Percentiles rank a stretch among this genome's conserved stretches.
Evolutionary conservation across 2,797 vertebrate species (phyloP).

Genomic region (Graptemys geographica): DNA sequence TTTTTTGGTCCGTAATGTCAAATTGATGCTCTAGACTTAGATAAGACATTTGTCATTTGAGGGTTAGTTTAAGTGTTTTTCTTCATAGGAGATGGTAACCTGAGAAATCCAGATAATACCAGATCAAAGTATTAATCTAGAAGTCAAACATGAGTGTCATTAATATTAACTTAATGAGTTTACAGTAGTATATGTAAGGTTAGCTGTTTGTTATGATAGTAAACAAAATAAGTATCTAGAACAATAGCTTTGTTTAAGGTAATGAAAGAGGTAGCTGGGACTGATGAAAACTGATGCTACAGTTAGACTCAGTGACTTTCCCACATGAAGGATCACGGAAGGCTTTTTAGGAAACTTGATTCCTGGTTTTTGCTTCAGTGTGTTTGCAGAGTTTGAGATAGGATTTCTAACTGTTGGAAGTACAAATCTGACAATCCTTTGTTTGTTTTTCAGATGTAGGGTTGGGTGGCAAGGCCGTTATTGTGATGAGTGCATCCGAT

Average conservation of each 20-base stretch:
- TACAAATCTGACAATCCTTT: conserved; percentile 39
- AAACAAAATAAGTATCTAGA: conserved; percentile 44
- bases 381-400: conserved; percentile 34
- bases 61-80: conserved; percentile 12
- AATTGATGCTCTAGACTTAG: not conserved
- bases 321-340: conserved; percentile 46
- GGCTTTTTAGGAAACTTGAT: conserved; percentile 56
- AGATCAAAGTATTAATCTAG: conserved; percentile 44
- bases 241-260: not conserved
- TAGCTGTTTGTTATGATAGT: conserved; percentile 25
- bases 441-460: conserved; percentile 87
- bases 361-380: conserved; percentile 10
- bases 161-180: conserved; percentile 40
- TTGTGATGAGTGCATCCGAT: conserved; percentile 97
- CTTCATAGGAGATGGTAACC: not conserved
- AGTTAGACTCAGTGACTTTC: conserved; percentile 39
- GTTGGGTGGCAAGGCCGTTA: conserved; percentile 97
- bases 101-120: not conserved
- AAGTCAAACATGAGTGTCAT: not conserved
- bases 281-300: conserved; percentile 15
- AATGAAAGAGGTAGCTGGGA: conserved; percentile 42
- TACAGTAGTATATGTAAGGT: not conserved
- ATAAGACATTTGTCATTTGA: not conserved
- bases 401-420: conserved; percentile 37
- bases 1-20: conserved; percentile 10